Evolutionary conservation across 1,140 invertebrate species (phyloP), one percentile per base, ranked within the genome.

Genomic region (Aricia agestis): DNA sequence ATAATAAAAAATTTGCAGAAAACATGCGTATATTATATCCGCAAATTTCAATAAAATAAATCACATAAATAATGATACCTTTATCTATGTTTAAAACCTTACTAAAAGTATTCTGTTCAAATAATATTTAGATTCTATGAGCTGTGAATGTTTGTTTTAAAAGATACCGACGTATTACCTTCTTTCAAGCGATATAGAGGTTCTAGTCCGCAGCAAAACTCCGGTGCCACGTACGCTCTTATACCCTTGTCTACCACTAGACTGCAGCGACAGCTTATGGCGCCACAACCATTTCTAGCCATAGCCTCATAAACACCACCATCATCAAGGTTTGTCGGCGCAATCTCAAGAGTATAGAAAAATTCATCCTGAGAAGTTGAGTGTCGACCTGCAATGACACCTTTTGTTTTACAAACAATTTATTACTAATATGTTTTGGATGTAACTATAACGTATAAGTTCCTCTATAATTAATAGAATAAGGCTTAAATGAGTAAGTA

Each of bases 181-280:
- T 95, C 93, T 71, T 81, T 83, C 5, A 94, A 85, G 71, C 92
- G 91, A 69, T 94, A 93, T 10, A 93, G 87, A 0, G 94, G 93
- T 66, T 96, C 94, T 32, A 97, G 90, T 1, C 93, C 93, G 66
- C 93, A 93, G 52, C 94, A 93, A 85, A 97, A 97, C 82, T 96
- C 95, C 0, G 96, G 96, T 0, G 95, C 93, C 25, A 96, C 93
- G 83, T 97, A 97, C 1, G 95, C 96, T 25, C 95, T 93, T 67
- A 97, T 96, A 52, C 96, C 96, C 81, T 96, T 96, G 86, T 97
- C 97, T 0, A 98, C 97, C 1, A 96, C 94, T 31, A 99, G 92
- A 67, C 93, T 93, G 79, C 96, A 97, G 36, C 93, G 93, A 69
- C 97, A 98, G 66, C 96, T 95, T 10, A 98, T 95, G 0, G 96